phyloP scores from a whole-genome alignment of 2,888 invertebrate genomes.

The Sturmia bella region DNA sequence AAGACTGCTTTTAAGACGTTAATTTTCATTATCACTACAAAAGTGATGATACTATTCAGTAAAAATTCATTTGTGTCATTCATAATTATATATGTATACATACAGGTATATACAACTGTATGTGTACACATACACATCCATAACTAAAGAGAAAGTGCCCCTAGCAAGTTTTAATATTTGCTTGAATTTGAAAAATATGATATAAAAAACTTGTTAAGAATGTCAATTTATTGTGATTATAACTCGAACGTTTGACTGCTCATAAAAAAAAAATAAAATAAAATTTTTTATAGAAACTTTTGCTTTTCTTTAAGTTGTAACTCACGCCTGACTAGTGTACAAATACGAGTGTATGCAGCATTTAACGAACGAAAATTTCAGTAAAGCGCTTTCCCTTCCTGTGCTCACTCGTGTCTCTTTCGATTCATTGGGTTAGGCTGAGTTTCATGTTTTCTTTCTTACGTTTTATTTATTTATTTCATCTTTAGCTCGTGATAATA shows the following conservation, averaged over 20 bases:
- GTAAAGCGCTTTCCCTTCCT: conserved; percentile 78
- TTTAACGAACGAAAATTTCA: not conserved
- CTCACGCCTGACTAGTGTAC: conserved; percentile 52
- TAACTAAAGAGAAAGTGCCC: conserved; percentile 79
- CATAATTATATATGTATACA: not conserved
- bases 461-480: conserved; percentile 24
- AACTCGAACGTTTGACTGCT: conserved; percentile 64
- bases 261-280: conserved; percentile 23
- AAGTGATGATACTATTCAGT: conserved; percentile 24
- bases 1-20: conserved; percentile 20
- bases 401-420: conserved; percentile 73
- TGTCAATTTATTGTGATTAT: conserved; percentile 77
- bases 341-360: conserved; percentile 3
- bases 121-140: not conserved
- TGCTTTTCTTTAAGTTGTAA: conserved; percentile 77
- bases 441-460: conserved; percentile 28
- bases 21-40: not conserved
- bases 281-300: conserved; percentile 73
- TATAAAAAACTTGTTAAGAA: conserved; percentile 73
- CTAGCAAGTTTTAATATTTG: conserved; percentile 75
- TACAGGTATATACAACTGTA: conserved; percentile 7
- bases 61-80: conserved; percentile 7
- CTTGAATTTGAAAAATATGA: conserved; percentile 43
- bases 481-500: conserved; percentile 59
- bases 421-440: conserved; percentile 61